Conservation (phyloP, 2,888 invertebrate species). For the Morpho helenor region DNA sequence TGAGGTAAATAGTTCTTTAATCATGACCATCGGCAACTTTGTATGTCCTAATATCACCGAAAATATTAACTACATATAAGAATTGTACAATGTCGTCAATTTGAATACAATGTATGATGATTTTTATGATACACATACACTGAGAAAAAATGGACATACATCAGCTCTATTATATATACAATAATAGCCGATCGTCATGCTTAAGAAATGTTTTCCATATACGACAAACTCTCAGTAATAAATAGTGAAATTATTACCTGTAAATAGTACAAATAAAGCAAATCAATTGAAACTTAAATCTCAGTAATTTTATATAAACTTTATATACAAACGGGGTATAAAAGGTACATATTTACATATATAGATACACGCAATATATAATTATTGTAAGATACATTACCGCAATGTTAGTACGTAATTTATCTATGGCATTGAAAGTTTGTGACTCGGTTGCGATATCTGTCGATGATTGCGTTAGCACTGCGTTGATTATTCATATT, state of each 20-base stretch:
- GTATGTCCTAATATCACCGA: too few species aligned
- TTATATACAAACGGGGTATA: slow-evolving; percentile 1
- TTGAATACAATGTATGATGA: too few species aligned
- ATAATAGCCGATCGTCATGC: too few species aligned
- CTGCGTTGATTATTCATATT: neutral
- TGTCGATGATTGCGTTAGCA: neutral
- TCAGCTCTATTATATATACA: too few species aligned
- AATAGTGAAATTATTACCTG: too few species aligned
- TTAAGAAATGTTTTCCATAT: neutral
- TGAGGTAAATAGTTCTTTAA: too few species aligned
- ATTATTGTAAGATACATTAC: slow-evolving; percentile 7
- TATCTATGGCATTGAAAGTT: slow-evolving; percentile 52
- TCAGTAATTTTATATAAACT: slow-evolving; percentile 2
- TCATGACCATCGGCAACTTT: too few species aligned
- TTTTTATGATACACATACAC: too few species aligned
- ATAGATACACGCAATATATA: slow-evolving; percentile 1
- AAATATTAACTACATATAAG: too few species aligned
- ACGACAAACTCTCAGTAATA: neutral
- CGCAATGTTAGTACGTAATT: slow-evolving; percentile 3
- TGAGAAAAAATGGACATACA: too few species aligned
- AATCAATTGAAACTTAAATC: neutral
- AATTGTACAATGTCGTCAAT: too few species aligned
- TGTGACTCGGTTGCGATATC: slow-evolving; percentile 65
- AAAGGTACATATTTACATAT: slow-evolving; percentile 9
- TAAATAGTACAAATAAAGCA: too few species aligned